phyloP scores from a whole-genome alignment of 2,113 vertebrate species.

The Pandion haliaetus region DNA sequence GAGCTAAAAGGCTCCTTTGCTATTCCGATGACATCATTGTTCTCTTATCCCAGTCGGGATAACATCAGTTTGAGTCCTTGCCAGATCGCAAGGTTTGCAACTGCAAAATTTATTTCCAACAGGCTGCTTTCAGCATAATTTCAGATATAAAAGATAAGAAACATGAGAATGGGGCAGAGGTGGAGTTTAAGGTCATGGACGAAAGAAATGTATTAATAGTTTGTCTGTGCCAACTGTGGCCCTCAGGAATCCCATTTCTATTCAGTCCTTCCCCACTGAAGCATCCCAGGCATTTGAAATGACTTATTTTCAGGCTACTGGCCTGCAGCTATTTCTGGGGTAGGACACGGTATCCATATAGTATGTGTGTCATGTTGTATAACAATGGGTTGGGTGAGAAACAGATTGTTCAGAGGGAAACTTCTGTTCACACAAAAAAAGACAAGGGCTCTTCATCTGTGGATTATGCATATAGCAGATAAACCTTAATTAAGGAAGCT shows the following conservation, averaged over 20 bases:
- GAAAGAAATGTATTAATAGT: background rate
- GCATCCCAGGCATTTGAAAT: background rate
- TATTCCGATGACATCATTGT: background rate
- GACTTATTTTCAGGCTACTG: background rate
- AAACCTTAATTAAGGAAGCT: slow-evolving; percentile 41
- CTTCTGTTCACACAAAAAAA: background rate
- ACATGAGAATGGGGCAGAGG: background rate
- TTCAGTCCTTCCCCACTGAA: background rate
- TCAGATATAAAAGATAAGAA: background rate
- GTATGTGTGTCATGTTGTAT: background rate
- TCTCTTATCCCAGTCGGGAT: background rate
- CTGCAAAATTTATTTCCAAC: background rate
- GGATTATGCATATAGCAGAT: background rate
- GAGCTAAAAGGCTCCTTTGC: background rate
- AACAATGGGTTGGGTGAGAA: slow-evolving; percentile 12
- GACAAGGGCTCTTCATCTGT: background rate
- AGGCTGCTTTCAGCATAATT: background rate
- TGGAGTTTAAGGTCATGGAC: background rate
- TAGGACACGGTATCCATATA: background rate
- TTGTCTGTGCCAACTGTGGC: background rate
- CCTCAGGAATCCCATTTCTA: background rate
- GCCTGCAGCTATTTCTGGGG: background rate
- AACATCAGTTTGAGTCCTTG: background rate
- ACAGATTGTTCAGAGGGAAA: slow-evolving; percentile 10
- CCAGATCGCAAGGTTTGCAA: background rate